Percentiles rank a stretch among this genome's conserved stretches.
Evolutionary conservation across 2,113 vertebrate genomes (phyloP).

Genomic region (Rattus norvegicus): DNA sequence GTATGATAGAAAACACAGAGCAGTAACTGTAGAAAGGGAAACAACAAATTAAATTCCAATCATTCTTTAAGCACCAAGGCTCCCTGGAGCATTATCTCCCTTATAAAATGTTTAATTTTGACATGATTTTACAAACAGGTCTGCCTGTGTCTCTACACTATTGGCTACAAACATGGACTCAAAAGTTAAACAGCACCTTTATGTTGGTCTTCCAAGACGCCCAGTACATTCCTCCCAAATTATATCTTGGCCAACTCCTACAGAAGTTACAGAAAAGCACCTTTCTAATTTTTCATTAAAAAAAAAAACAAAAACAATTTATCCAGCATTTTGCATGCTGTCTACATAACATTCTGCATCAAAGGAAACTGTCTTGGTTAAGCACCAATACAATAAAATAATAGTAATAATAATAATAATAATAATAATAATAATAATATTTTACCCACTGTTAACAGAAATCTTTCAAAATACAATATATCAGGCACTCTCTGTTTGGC

Average conservation of each 20-base stretch:
- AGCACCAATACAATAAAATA: not conserved
- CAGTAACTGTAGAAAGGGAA: conserved; percentile 33
- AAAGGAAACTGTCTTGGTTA: conserved; percentile 13
- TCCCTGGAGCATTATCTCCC: not conserved
- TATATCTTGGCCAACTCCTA: not conserved
- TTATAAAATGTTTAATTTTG: conserved; percentile 25
- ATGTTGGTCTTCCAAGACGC: not conserved
- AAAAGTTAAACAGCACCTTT: conserved; percentile 12
- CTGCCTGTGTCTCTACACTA: not conserved
- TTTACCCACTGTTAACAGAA: not conserved
- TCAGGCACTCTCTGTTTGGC: not conserved
- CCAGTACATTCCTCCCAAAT: not conserved
- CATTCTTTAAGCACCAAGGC: conserved; percentile 8
- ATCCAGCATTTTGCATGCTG: not conserved
- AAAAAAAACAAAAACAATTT: conserved; percentile 25
- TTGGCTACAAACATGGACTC: conserved; percentile 5
- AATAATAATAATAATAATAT: not conserved
- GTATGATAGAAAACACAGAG: not conserved
- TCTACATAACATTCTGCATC: conserved; percentile 15
- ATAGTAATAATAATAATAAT: no score
- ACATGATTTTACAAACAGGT: conserved; percentile 29
- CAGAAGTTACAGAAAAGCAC: conserved; percentile 49
- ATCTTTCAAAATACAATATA: not conserved
- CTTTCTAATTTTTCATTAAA: conserved; percentile 48
- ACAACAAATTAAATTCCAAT: not conserved